Conservation (phyloP, 2,888 invertebrate species). For the Dugesia japonica region DNA sequence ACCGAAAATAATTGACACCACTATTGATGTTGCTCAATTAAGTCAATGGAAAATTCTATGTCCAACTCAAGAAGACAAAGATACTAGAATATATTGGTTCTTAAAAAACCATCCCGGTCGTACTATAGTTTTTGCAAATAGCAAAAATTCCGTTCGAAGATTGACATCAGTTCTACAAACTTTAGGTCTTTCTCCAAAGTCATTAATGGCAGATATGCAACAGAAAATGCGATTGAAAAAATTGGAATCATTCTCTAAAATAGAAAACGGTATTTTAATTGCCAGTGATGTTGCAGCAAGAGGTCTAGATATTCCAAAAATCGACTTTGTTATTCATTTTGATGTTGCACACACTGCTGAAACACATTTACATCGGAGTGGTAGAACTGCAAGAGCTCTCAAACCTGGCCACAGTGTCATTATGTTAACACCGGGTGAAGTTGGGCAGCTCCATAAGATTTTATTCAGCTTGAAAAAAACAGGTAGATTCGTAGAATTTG, state of each 20-base stretch:
- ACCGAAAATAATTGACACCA: constrained; percentile 75
- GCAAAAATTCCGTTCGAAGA: constrained; percentile 73
- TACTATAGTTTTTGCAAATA: constrained; percentile 67
- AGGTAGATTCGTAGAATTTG: not conserved
- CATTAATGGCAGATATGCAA: constrained; percentile 60
- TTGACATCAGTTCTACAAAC: constrained; percentile 50
- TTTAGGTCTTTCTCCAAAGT: constrained; percentile 36
- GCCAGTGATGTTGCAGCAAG: constrained; percentile 89
- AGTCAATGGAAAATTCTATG: constrained; percentile 65
- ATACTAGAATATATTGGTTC: constrained; percentile 62
- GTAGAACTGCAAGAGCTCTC: constrained; percentile 76
- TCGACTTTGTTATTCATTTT: constrained; percentile 88
- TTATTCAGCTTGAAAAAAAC: not conserved
- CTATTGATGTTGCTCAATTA: constrained; percentile 63
- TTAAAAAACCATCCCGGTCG: constrained; percentile 72
- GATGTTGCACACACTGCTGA: constrained; percentile 55
- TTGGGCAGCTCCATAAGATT: constrained; percentile 39
- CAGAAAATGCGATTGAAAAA: constrained; percentile 82
- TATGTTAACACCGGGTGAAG: constrained; percentile 73
- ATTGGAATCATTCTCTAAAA: constrained; percentile 58
- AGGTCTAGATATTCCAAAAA: constrained; percentile 78
- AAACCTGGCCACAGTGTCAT: constrained; percentile 75
- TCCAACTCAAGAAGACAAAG: constrained; percentile 42
- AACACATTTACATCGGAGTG: constrained; percentile 87
- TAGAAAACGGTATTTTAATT: constrained; percentile 59